These are phyloP conservation scores for Listrodromus nycthemerus DNA, from an alignment of 2,888 invertebrate genomes.

Conservation along the genomic window DNA sequence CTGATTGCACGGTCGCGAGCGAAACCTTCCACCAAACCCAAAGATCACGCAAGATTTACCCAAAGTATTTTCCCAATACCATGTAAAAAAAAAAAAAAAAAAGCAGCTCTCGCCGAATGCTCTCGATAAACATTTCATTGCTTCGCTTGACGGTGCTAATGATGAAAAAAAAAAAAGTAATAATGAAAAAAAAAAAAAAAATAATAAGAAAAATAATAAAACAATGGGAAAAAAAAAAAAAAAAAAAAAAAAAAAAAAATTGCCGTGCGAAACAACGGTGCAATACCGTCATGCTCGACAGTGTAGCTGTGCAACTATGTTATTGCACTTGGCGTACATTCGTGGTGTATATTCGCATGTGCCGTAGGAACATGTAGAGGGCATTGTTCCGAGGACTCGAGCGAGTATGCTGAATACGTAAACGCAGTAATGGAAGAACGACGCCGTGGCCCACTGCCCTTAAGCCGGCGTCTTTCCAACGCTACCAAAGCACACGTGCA, in stretches of 20 bases:
- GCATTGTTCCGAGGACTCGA: constrained; percentile 49
- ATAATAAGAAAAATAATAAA: too few species aligned
- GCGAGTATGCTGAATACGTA: constrained; percentile 38
- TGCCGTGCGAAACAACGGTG: constrained; percentile 43
- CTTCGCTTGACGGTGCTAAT: constrained; percentile 16
- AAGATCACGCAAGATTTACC: too few species aligned
- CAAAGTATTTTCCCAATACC: too few species aligned
- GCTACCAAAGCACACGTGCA: constrained; percentile 42
- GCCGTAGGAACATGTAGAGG: constrained; percentile 36
- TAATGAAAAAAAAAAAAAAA: too few species aligned
- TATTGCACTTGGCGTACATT: constrained; percentile 42
- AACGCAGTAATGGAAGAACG: constrained; percentile 37
- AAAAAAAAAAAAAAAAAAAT: too few species aligned
- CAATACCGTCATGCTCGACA: not conserved
- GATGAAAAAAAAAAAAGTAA: too few species aligned
- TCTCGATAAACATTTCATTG: not conserved
- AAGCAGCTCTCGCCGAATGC: too few species aligned
- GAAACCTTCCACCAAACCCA: too few species aligned
- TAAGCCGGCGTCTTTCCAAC: constrained; percentile 65
- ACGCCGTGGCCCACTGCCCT: constrained; percentile 75
- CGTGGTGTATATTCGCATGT: not conserved
- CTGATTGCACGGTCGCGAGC: too few species aligned
- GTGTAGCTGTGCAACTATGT: constrained; percentile 36
- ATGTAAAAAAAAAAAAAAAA: too few species aligned
- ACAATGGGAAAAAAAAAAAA: too few species aligned